Evolutionary conservation across 2,888 invertebrate genomes (phyloP).

Genomic region (Limnephilus rhombicus): DNA sequence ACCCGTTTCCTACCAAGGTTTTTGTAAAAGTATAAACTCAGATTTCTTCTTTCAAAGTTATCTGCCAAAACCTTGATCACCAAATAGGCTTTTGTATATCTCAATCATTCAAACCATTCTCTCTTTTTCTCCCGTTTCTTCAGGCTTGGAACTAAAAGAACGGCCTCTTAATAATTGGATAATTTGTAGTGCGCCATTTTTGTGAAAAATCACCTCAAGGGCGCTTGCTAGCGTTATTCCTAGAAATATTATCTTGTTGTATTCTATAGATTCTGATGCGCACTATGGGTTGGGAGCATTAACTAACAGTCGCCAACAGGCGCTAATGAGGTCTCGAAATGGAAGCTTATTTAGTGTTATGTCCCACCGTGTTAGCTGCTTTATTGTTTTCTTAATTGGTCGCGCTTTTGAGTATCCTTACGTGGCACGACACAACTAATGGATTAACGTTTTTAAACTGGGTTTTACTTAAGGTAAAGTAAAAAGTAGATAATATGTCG

Average conservation of each 20-base stretch:
- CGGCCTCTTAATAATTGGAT: no score
- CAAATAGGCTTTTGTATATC: not conserved
- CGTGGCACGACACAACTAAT: not conserved
- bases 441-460: not conserved
- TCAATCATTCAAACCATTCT: no score
- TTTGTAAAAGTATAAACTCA: no score
- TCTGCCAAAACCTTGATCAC: not conserved
- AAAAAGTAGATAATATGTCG: not conserved
- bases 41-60: no score
- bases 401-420: not conserved
- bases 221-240: not conserved
- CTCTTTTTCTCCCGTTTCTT: not conserved
- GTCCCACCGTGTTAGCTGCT: not conserved
- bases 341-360: not conserved
- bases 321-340: not conserved
- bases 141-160: not conserved
- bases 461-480: not conserved
- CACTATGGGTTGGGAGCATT: not conserved
- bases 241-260: not conserved
- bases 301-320: not conserved
- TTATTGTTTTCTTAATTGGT: conserved; percentile 1
- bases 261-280: not conserved
- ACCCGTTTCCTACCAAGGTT: no score
- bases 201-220: no score
- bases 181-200: no score